A percentile compares a stretch with the other conserved stretches of the same genome.
These are phyloP conservation scores for Thinocorus orbignyianus DNA, from an alignment of 2,113 vertebrate species.

Conservation along the genomic window DNA sequence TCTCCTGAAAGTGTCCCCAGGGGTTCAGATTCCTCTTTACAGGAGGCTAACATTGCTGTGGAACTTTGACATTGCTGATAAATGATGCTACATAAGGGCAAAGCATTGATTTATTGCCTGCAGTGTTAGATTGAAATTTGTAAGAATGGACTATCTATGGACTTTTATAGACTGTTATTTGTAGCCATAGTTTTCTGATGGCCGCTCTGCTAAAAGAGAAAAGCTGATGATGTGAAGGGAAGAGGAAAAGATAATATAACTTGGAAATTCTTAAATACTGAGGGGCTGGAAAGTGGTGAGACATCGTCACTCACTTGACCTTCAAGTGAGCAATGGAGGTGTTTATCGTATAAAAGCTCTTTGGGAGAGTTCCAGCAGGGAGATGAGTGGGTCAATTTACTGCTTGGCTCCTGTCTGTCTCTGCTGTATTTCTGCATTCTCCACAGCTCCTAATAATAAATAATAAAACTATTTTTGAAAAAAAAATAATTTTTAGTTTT, in stretches of 20 bases:
- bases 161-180: slow-evolving; percentile 30
- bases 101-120: slow-evolving; percentile 50
- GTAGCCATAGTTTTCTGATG: not conserved
- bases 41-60: not conserved
- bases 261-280: slow-evolving; percentile 32
- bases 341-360: not conserved
- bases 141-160: not conserved
- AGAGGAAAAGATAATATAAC: not conserved
- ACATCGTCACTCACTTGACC: slow-evolving; percentile 9
- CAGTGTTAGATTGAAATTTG: slow-evolving; percentile 12
- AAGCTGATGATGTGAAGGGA: not conserved
- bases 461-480: not conserved
- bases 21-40: not conserved
- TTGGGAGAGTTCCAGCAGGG: slow-evolving; percentile 14
- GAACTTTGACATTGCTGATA: slow-evolving; percentile 36
- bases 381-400: slow-evolving; percentile 50
- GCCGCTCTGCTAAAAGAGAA: not conserved
- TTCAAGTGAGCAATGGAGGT: slow-evolving; percentile 46
- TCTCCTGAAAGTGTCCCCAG: not conserved
- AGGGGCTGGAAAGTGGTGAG: slow-evolving; percentile 2
- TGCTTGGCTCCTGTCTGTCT: slow-evolving; percentile 41
- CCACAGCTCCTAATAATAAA: not conserved
- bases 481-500: not conserved
- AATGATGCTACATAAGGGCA: slow-evolving; percentile 23
- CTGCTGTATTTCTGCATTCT: not conserved